Evolutionary conservation across 2,113 vertebrate species (phyloP).

Genomic region (Sorex araneus): DNA sequence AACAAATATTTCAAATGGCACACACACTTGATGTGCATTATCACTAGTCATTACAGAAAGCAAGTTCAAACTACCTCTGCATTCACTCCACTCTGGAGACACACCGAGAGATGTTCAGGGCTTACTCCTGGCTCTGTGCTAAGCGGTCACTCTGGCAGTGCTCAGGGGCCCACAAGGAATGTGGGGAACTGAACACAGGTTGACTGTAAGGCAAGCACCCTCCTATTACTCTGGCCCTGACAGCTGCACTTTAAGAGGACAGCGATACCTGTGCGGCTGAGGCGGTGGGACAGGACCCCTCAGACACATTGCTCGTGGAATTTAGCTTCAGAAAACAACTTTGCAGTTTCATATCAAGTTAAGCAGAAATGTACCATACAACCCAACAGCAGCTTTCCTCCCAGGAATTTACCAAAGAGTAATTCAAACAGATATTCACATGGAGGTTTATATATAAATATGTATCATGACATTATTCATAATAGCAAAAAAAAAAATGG

Average conservation of each 20-base stretch:
- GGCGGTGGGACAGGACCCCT: neutral
- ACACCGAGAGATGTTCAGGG: too few relatives aligned
- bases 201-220: too few relatives aligned
- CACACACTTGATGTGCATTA: conserved; percentile 20
- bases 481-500: neutral
- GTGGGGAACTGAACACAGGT: too few relatives aligned
- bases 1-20: conserved; percentile 5
- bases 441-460: neutral
- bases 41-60: conserved; percentile 10
- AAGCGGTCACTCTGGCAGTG: too few relatives aligned
- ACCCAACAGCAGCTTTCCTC: neutral
- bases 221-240: neutral
- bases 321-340: conserved; percentile 13
- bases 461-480: neutral
- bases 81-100: neutral
- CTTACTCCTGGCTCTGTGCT: too few relatives aligned
- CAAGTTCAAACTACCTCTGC: conserved; percentile 36
- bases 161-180: too few relatives aligned
- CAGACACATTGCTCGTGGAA: neutral
- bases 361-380: neutral
- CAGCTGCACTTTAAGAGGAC: conserved; percentile 7
- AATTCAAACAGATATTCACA: neutral
- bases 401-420: conserved; percentile 39
- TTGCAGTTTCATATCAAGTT: conserved; percentile 27
- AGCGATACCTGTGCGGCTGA: conserved; percentile 9